Evolutionary conservation across 2,797 vertebrate genomes (phyloP), one percentile per base, ranked within the genome.

Genomic region (Phyllotis vaccarum): DNA sequence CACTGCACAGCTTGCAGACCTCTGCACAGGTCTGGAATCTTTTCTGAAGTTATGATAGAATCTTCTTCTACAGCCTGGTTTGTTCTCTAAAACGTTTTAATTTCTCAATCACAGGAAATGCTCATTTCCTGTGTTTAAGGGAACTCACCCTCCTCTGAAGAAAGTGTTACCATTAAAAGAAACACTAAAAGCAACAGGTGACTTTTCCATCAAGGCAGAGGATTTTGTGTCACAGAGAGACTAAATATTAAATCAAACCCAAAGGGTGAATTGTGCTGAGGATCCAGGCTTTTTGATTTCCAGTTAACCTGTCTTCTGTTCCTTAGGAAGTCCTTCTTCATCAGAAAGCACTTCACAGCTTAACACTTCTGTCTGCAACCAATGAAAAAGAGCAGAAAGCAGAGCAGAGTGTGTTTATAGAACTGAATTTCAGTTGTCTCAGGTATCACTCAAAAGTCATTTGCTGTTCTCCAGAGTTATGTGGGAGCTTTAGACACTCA

Each of bases 41-140:
- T 52, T 12, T 52, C 21, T 54, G 62, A 16, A 52, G 6, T 13
- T 58, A 24, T 5, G 0, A 5, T 34, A 70, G 68, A 3, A 17
- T 70, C 34, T 9, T 8, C 3, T 49, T 54, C 29, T 66, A 9
- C 0, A 14, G 3, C 2, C 7, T n/a, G 14, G 34, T 2, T 19
- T 22, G 12, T 29, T 16, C 29, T 64, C 29, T 66, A 24, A 68
- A 52, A 2, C 46, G 64, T 37, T 54, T 68, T 7, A 7, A 13
- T 64, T 68, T 49, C 76, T 13, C 10, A 54, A 8, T 24, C 19
- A 1, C 16, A 52, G 13, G 22, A 16, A 52, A 19, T 70, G 3
- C 13, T 66, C 21, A 37, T 0, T 1, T 34, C 8, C 34, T 27
- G 24, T 24, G 22, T 10, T 27, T 24, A 62, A 27, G 46, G 46